Base-by-base conservation (phyloP, 2,113 vertebrate species). In the Mungos mungo region DNA sequence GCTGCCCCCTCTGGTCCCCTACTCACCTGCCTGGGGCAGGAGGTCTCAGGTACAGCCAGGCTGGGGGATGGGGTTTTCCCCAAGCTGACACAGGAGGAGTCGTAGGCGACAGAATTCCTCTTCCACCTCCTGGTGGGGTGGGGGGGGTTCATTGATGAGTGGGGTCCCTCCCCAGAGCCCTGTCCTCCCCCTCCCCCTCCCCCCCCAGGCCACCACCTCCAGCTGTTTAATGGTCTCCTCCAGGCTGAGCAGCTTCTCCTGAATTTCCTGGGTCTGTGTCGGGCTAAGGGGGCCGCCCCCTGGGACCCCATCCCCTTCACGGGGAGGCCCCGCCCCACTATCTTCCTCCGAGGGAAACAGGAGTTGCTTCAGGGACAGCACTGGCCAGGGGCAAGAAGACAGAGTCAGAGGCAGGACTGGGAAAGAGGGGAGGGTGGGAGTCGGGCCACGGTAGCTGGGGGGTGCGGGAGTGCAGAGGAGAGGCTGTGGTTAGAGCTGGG, bases 301-400 rank as follows among this genome's bases (percentile, higher is more conserved):
- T 1, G 72, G 63, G 0, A 83, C 93, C 83, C 96, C 95, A 19
- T 97, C 98, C 13, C 95, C 96, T 10, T 98, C 93, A 0, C 4
- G 77, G 76, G 96, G 96, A 72, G 95, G 63, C 84, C 98, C 90
- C 0, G 94, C 83, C 47, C 84, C 79, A 1, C 97, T 96, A 0
- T 98, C 98, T 54, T 95, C 98, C 16, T 99, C 98, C 14, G 98
- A 98, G 63, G 98, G 98, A 85, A 99, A 98, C 92, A 99, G 96
- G 33, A 99, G 98, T 97, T 98, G 99, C 98, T 99, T 99, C 96
- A 99, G 98, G 54, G 96, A 98, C 88, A 97, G 98, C 82, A 99
- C 99, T 99, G 96, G 63, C 25, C 33, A 15, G 21, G 95, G 90
- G 33, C 4, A 38, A 95, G 69, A 92, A 25, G 88, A 50, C 29